These are phyloP conservation scores for Brachypodius melanocephalos DNA, from an alignment of 2,113 vertebrate genomes.

Conservation along the genomic window DNA sequence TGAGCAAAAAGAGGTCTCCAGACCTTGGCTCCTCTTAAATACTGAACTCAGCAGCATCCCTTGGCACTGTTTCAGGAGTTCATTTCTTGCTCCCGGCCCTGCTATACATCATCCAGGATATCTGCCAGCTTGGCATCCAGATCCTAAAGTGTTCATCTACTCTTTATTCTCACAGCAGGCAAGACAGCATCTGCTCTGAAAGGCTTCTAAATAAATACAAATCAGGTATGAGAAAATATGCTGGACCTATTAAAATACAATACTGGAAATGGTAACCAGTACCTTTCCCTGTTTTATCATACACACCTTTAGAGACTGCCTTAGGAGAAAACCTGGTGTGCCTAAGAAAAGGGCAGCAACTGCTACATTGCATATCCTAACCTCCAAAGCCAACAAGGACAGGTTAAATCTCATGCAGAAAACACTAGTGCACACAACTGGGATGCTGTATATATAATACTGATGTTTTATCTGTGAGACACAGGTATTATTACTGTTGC, in stretches of 20 bases:
- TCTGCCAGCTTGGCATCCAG: slow-evolving; percentile 33
- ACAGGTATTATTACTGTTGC: rapidly evolving
- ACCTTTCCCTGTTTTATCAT: neutral
- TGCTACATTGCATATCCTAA: neutral
- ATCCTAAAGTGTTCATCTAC: neutral
- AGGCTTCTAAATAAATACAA: neutral
- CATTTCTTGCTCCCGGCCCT: neutral
- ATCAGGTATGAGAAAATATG: neutral
- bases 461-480: neutral
- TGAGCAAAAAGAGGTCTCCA: slow-evolving; percentile 16
- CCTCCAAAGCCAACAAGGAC: neutral
- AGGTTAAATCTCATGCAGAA: neutral
- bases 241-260: neutral
- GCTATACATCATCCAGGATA: neutral
- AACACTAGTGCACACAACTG: neutral
- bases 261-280: neutral
- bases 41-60: neutral
- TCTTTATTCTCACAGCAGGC: neutral
- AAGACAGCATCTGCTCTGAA: neutral
- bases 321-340: neutral
- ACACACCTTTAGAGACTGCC: neutral
- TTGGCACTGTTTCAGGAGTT: neutral
- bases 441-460: neutral
- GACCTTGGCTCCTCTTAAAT: neutral
- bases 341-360: neutral